phyloP scores from a whole-genome alignment of 2,888 invertebrate species.

The Alentia gelatinosa region DNA sequence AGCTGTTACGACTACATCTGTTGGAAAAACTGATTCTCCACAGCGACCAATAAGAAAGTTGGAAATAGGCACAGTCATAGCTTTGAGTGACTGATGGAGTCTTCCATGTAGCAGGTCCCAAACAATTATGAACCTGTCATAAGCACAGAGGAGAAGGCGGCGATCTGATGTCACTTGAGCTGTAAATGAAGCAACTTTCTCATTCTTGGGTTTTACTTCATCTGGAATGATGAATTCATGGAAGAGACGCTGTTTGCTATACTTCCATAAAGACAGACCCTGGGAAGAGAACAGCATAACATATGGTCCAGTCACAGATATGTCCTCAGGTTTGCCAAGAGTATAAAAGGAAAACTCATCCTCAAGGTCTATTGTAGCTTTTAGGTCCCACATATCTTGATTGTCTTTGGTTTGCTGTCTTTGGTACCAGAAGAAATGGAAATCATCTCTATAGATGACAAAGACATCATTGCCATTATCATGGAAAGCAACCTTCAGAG shows the following conservation, averaged over 20 bases:
- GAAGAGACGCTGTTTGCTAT: not conserved
- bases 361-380: not conserved
- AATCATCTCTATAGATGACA: not conserved
- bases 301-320: not conserved
- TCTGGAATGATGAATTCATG: not conserved
- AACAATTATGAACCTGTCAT: conserved; percentile 39
- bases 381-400: not conserved
- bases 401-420: not conserved
- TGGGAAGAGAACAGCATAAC: not conserved
- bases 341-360: not conserved
- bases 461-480: conserved; percentile 17
- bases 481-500: not conserved
- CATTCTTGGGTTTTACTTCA: not conserved
- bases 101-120: not conserved
- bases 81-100: not conserved
- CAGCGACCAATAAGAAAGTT: not conserved
- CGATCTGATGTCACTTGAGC: conserved; percentile 1
- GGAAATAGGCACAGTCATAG: not conserved
- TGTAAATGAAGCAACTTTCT: not conserved
- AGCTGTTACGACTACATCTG: not conserved
- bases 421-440: not conserved
- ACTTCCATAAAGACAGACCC: conserved; percentile 31
- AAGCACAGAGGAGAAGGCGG: not conserved
- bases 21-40: conserved; percentile 49
- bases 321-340: not conserved